Evolutionary conservation across 2,113 vertebrate species (phyloP).

Genomic region (Lipotes vexillifer): DNA sequence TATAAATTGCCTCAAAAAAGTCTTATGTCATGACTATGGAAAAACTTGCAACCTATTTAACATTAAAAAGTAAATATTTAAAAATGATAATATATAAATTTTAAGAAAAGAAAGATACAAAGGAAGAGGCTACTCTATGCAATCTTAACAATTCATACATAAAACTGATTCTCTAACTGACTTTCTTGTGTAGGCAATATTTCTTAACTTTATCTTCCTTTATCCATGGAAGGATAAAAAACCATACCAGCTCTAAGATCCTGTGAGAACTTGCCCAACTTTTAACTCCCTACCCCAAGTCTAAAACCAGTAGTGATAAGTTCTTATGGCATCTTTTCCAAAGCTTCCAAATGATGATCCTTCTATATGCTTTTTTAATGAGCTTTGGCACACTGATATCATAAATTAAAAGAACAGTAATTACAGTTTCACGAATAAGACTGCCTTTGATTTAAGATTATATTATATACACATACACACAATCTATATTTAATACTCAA

Average conservation of each 20-base stretch:
- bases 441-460: slow-evolving; percentile 41
- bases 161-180: neutral
- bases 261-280: slow-evolving; percentile 33
- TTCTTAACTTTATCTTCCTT: slow-evolving; percentile 25
- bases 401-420: slow-evolving; percentile 41
- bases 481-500: slow-evolving; percentile 34
- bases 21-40: neutral
- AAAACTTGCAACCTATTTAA: neutral
- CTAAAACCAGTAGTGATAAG: neutral
- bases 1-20: neutral
- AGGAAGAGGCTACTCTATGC: neutral
- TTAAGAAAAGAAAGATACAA: neutral
- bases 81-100: neutral
- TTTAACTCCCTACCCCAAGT: neutral
- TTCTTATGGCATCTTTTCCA: slow-evolving; percentile 17
- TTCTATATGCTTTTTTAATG: slow-evolving; percentile 6
- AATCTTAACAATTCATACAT: neutral
- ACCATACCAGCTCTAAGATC: neutral
- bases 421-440: slow-evolving; percentile 33
- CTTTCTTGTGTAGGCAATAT: neutral
- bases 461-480: neutral
- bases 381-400: slow-evolving; percentile 20
- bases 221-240: neutral
- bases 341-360: slow-evolving; percentile 36
- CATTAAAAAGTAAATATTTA: neutral